phyloP scores from a whole-genome alignment of 2,888 invertebrate genomes.

The Spilarctia lutea region DNA sequence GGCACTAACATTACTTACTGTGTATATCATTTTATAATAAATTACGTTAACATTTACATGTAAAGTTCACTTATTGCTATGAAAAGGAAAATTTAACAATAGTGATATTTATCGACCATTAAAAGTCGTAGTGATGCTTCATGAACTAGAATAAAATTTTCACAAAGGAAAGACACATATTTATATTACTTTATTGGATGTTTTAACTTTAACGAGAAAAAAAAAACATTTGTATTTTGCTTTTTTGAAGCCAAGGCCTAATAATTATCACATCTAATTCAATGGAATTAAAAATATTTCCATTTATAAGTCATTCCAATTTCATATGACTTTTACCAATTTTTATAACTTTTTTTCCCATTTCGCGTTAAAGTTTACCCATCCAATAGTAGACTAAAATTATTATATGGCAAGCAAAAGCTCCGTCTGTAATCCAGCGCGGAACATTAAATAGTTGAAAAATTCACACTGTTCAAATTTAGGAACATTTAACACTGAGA shows the following conservation, averaged over 20 bases:
- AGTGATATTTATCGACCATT: constrained; percentile 59
- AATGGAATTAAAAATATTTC: neutral
- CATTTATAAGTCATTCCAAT: neutral
- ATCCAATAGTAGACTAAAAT: constrained; percentile 61
- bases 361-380: constrained; percentile 42
- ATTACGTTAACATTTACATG: constrained; percentile 83
- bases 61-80: constrained; percentile 78
- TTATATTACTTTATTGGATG: constrained; percentile 41
- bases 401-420: constrained; percentile 82
- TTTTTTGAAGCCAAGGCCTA: neutral
- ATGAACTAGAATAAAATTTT: constrained; percentile 70
- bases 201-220: constrained; percentile 41
- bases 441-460: constrained; percentile 66
- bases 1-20: constrained; percentile 84
- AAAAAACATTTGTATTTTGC: neutral
- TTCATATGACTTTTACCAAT: neutral
- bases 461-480: constrained; percentile 82
- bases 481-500: constrained; percentile 86
- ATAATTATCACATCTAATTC: neutral
- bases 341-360: neutral
- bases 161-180: constrained; percentile 47
- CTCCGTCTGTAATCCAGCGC: constrained; percentile 54
- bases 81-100: constrained; percentile 74
- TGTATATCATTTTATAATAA: constrained; percentile 84
- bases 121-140: constrained; percentile 63